These are phyloP conservation scores for Aspidoscelis tigris DNA, from an alignment of 2,113 vertebrate species.

Conservation along the genomic window DNA sequence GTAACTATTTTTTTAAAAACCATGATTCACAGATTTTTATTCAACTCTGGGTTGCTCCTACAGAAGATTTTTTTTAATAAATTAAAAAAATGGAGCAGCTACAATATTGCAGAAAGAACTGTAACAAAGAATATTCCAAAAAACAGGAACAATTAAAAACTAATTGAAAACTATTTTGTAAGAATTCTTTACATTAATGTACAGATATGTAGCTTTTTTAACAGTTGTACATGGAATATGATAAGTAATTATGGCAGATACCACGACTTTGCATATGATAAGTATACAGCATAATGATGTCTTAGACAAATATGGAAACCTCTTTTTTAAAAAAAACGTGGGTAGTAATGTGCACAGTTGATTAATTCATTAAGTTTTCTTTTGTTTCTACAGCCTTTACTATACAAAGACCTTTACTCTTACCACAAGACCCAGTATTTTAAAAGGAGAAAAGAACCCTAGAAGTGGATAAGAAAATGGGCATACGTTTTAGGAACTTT, in stretches of 20 bases:
- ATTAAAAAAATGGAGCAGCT: conserved; percentile 47
- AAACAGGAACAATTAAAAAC: conserved; percentile 48
- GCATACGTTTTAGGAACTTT: not conserved
- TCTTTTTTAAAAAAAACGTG: not conserved
- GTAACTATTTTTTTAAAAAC: conserved; percentile 54
- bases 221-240: not conserved
- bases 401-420: not conserved
- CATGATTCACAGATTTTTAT: conserved; percentile 36
- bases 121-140: conserved; percentile 46
- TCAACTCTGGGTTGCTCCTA: conserved; percentile 33
- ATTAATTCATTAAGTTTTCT: not conserved
- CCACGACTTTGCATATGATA: not conserved
- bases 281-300: not conserved
- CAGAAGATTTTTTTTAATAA: conserved; percentile 29
- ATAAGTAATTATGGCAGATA: not conserved
- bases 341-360: not conserved
- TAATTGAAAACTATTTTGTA: conserved; percentile 30
- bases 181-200: conserved; percentile 2
- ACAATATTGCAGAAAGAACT: conserved; percentile 46
- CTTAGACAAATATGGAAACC: conserved; percentile 17
- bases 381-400: not conserved
- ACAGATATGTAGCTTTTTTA: conserved; percentile 13
- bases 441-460: not conserved
- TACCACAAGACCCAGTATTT: not conserved
- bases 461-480: not conserved